Evolutionary conservation across 2,113 vertebrate genomes (phyloP), one percentile per base, ranked within the genome.

Genomic region (Lampris megalopsis): DNA sequence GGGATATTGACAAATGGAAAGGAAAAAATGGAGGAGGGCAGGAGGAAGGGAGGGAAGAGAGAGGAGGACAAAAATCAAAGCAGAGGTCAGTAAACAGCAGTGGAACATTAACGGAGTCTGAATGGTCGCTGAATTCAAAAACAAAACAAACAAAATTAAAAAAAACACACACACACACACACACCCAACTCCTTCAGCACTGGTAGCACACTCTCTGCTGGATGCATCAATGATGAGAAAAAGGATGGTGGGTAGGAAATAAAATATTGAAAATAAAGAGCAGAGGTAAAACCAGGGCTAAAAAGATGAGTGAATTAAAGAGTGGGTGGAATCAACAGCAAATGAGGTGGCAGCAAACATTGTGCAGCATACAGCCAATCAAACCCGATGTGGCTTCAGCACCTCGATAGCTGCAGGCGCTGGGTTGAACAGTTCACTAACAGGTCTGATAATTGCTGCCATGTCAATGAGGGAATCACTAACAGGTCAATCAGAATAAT

Each of bases 61-160:
- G 69, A 76, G 80, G 83, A 87, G 83, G 87, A 88, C 85, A 91
- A 92, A 92, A 92, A 91, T 84, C 90, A 92, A 91, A 93, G 92
- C 89, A 93, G 88, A 93, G 87, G 90, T 92, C 91, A 92, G 91
- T 92, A 90, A 92, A 91, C 88, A 91, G 88, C 90, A 91, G 88
- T 87, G 91, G 91, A 90, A 92, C 88, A 91, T 88, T 86, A 92
- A 90, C 84, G 85, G 87, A 83, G 86, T 87, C 85, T 88, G 90
- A 89, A 89, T 88, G 91, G 88, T 59, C 68, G 82, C 83, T 88
- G 81, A 63, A 65, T 86, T 40, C 47, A 81, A 66, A 62, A 63
- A 61, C 13, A 9, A 4, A 53, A 53, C 50, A 53, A 9, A 11
- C 13, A n/a, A 10, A 24, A 24, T 24, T n/a, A n/a, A n/a, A 24